Evolutionary conservation across 2,888 invertebrate species (phyloP).

Genomic region (Hymenopus coronatus): DNA sequence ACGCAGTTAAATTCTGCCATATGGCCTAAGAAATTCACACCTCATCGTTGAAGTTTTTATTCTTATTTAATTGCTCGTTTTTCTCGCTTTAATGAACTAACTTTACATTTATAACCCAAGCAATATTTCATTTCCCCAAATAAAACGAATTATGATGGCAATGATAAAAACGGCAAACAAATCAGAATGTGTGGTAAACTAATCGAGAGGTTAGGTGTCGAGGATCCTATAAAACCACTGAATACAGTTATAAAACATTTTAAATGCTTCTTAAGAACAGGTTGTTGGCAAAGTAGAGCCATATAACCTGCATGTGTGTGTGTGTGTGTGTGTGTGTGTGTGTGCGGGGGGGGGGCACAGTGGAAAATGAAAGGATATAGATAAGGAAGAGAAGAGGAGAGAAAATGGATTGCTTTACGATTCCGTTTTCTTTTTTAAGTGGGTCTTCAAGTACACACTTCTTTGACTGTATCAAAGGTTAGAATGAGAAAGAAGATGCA

Average conservation of each 20-base stretch:
- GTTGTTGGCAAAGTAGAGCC: conserved; percentile 16
- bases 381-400: background rate
- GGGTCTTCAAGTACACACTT: background rate
- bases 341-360: background rate
- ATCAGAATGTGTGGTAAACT: background rate
- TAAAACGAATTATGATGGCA: background rate
- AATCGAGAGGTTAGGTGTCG: conserved; percentile 7
- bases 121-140: background rate
- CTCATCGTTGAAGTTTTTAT: background rate
- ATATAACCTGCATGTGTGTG: background rate
- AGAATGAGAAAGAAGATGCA: background rate
- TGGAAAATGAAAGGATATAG: background rate
- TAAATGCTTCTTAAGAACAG: conserved; percentile 12
- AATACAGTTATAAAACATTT: conserved; percentile 19
- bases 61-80: background rate
- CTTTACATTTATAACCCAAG: background rate
- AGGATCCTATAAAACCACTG: background rate
- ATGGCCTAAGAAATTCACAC: background rate
- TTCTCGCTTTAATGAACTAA: background rate
- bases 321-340: no score
- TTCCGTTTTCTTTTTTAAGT: background rate
- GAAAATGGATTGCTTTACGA: background rate
- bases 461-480: background rate
- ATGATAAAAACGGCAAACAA: background rate
- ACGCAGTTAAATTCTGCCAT: background rate